phyloP scores from a whole-genome alignment of 2,888 invertebrate genomes.

The Branchipolynoe longqiensis region DNA sequence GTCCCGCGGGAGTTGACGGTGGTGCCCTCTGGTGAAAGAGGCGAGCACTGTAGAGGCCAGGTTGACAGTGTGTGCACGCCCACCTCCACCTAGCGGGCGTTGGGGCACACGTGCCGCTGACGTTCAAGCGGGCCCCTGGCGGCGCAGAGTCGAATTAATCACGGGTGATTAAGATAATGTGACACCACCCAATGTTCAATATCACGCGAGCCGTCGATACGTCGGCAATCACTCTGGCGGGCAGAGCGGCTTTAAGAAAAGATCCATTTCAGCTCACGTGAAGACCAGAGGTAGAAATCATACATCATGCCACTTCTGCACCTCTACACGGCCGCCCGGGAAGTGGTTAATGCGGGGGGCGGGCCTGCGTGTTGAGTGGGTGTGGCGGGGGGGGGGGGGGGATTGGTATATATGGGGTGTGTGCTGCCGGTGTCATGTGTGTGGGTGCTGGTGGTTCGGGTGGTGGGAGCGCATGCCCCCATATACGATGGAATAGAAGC shows the following conservation, averaged over 20 bases:
- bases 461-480: too few relatives aligned
- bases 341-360: not conserved
- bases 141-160: slow-evolving; percentile 3
- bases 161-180: slow-evolving; percentile 32
- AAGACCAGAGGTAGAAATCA: not conserved
- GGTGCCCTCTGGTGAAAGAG: too few relatives aligned
- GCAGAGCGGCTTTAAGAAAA: not conserved
- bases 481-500: too few relatives aligned
- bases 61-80: too few relatives aligned
- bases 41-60: too few relatives aligned
- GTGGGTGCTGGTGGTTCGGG: too few relatives aligned
- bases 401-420: too few relatives aligned
- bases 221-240: not conserved
- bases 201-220: slow-evolving; percentile 36
- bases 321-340: not conserved
- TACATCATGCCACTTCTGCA: slow-evolving; percentile 4
- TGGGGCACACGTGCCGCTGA: too few relatives aligned
- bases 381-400: not conserved
- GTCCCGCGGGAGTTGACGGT: too few relatives aligned
- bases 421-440: too few relatives aligned
- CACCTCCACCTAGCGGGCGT: too few relatives aligned
- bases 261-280: not conserved
- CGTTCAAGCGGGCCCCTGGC: not conserved
- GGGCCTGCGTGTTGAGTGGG: not conserved
- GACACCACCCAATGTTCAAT: slow-evolving; percentile 8